Evolutionary conservation across 2,113 vertebrate species (phyloP).

Genomic region (Acanthochromis polyacanthus): DNA sequence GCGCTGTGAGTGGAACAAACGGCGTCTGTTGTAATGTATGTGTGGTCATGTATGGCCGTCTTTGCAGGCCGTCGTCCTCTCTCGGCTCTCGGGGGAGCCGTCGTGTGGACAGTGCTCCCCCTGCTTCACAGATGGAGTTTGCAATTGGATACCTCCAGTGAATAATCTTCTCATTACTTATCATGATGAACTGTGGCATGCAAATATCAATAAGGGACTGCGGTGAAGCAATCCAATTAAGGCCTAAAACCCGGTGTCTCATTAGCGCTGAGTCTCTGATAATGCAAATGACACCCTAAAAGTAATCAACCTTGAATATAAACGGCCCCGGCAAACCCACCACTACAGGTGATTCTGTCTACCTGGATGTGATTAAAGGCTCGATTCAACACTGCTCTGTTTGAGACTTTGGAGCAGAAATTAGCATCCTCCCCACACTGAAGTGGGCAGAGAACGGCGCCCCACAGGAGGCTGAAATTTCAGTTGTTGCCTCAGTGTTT

Average conservation of each 20-base stretch:
- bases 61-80: constrained; percentile 27
- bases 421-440: constrained; percentile 12
- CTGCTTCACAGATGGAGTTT: constrained; percentile 79
- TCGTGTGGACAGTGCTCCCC: constrained; percentile 61
- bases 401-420: constrained; percentile 54
- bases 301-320: constrained; percentile 84
- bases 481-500: background rate
- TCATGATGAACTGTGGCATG: constrained; percentile 87
- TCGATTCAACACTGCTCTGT: constrained; percentile 43
- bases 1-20: background rate
- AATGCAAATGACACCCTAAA: constrained; percentile 84
- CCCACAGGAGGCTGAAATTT: constrained; percentile 1
- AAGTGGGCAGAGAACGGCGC: background rate
- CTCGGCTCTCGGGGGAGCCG: constrained; percentile 43
- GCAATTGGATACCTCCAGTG: constrained; percentile 82
- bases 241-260: constrained; percentile 82
- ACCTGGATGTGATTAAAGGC: constrained; percentile 69
- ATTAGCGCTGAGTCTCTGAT: constrained; percentile 85
- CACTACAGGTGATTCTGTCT: constrained; percentile 75
- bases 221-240: constrained; percentile 87
- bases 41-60: constrained; percentile 42
- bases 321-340: constrained; percentile 72
- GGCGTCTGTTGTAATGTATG: constrained; percentile 7
- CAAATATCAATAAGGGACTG: constrained; percentile 87
- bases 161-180: constrained; percentile 89